Conservation (phyloP, 2,888 invertebrate genomes). For the Notodonta ziczac region DNA sequence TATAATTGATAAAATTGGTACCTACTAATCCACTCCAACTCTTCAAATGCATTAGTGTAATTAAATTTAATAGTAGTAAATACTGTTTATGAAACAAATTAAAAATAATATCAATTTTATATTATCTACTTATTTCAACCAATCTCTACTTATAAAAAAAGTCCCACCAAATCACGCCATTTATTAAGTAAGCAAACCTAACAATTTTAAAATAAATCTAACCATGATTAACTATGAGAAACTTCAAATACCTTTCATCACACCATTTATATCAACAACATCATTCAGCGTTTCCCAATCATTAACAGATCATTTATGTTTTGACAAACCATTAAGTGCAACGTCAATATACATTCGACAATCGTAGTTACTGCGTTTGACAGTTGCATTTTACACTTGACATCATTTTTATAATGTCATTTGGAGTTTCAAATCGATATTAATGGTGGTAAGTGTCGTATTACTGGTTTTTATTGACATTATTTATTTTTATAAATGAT, state of each 20-base stretch:
- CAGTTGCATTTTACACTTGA: constrained; percentile 73
- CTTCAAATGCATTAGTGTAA: too few species aligned
- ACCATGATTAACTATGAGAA: constrained; percentile 52
- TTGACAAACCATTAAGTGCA: constrained; percentile 78
- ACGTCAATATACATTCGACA: constrained; percentile 44
- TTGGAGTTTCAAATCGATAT: constrained; percentile 49
- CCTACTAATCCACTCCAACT: too few species aligned
- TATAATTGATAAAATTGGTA: too few species aligned
- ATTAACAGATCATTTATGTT: constrained; percentile 76
- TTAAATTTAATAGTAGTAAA: too few species aligned
- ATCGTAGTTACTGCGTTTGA: constrained; percentile 62
- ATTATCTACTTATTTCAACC: too few species aligned
- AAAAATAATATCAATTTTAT: too few species aligned
- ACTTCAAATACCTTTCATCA: constrained; percentile 56
- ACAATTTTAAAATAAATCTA: constrained; percentile 13
- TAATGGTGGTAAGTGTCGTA: constrained; percentile 33
- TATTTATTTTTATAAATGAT: constrained; percentile 11
- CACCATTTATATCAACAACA: constrained; percentile 65
- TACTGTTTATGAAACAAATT: too few species aligned
- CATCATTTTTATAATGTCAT: constrained; percentile 66
- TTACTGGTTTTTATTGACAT: constrained; percentile 20
- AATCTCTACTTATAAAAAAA: too few species aligned
- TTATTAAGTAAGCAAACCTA: not conserved
- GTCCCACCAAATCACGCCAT: too few species aligned
- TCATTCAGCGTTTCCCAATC: constrained; percentile 61